Evolutionary conservation across 2,888 invertebrate species (phyloP), one percentile per base, ranked within the genome.

Genomic region (Shargacucullia verbasci): DNA sequence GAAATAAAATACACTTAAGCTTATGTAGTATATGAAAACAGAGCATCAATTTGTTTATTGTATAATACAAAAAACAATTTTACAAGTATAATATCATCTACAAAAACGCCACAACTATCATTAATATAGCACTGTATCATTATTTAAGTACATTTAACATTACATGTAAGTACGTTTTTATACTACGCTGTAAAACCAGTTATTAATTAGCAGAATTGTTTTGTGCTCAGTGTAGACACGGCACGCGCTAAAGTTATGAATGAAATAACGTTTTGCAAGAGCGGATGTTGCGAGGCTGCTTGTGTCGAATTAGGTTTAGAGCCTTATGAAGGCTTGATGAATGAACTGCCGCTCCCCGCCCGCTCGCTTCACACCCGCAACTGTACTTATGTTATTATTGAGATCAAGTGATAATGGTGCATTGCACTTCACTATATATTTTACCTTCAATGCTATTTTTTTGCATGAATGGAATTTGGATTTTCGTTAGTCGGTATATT

Each of bases 231-330:
- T 92, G 89, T 92, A 76, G 66, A 78, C 82, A 59, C 79, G 72
- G 78, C 90, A 63, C 79, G 74, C 65, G 69, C 76, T 75, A 85
- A 90, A 91, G 86, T 93, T 93, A 93, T 93, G 94, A 94, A 94
- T 94, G 94, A 92, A 93, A 89, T 91, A 91, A 88, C 83, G 90
- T 94, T 94, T 94, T 90, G 94, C 94, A 94, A 94, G 91, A 94
- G 91, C 94, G 94, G 94, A 94, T 93, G 92, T 94, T 91, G 93
- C 94, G 93, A 92, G 92, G 93, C 83, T 90, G 88, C 85, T 89
- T 85, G 88, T 82, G 87, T 92, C 91, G 93, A 94, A 92, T 93
- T 93, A 93, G 91, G 93, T 90, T 92, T 93, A 93, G 91, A 91
- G 89, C 92, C 92, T 92, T 92, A 91, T 91, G 91, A 87, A 88